These are phyloP conservation scores for Basileuterus tristriatus DNA, from an alignment of 2,797 vertebrate species.

Conservation along the genomic window DNA sequence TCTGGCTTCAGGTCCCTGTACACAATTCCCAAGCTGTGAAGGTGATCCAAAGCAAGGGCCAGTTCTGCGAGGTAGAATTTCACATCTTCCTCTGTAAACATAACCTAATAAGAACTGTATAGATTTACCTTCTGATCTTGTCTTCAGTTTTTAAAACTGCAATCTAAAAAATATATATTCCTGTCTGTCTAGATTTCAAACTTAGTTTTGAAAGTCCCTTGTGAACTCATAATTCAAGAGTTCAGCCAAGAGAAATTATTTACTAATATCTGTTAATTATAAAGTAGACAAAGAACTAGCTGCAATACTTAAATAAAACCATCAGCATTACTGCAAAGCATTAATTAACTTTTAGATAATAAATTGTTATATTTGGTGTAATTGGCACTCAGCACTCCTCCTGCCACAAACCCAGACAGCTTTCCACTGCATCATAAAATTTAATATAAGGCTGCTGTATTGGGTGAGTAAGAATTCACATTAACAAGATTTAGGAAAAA, in stretches of 20 bases:
- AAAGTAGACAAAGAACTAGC: not conserved
- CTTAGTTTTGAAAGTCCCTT: not conserved
- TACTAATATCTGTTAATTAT: not conserved
- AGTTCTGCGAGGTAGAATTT: constrained; percentile 99
- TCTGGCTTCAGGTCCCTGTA: constrained; percentile 99
- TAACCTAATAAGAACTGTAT: constrained; percentile 99
- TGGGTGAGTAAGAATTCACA: not conserved
- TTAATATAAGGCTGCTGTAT: not conserved
- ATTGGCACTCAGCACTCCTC: not conserved
- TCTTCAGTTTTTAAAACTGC: constrained; percentile 68
- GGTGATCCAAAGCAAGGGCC: constrained; percentile 97
- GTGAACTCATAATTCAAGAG: not conserved
- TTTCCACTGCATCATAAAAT: constrained; percentile 39
- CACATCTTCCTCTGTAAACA: constrained; percentile 99
- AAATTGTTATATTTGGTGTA: not conserved
- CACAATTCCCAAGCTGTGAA: constrained; percentile 98
- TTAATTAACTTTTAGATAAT: not conserved
- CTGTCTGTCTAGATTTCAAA: not conserved
- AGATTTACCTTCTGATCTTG: constrained; percentile 92
- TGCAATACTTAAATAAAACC: not conserved
- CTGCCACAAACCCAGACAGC: not conserved
- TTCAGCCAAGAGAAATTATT: not conserved
- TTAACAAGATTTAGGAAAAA: not conserved
- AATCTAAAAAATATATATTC: constrained; percentile 47
- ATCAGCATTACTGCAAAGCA: not conserved